phyloP scores from a whole-genome alignment of 1,140 invertebrate genomes.

The Diorhabda carinulata region DNA sequence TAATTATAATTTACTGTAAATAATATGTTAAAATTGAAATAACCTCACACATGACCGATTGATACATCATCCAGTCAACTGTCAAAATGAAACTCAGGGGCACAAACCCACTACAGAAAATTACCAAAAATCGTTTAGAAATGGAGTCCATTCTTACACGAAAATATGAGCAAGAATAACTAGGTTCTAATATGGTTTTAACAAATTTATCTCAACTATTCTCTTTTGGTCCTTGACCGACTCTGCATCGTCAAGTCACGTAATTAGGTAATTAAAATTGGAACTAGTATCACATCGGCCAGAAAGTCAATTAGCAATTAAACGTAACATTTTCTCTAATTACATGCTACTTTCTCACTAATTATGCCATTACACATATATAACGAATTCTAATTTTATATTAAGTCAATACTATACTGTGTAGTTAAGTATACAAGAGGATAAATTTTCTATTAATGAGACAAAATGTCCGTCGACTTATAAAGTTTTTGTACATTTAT shows the following conservation, averaged over 20 bases:
- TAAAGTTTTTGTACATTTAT: too few species aligned
- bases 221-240: conserved; percentile 11
- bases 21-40: too few species aligned
- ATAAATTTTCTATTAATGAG: background rate
- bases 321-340: conserved; percentile 62
- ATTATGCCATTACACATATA: conserved; percentile 47
- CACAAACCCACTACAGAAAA: too few species aligned
- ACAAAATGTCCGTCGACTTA: too few species aligned
- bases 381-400: conserved; percentile 23
- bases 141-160: too few species aligned
- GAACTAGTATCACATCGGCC: conserved; percentile 55
- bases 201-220: background rate
- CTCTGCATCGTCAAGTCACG: conserved; percentile 47
- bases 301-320: conserved; percentile 64
- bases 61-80: too few species aligned
- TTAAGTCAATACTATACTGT: conserved; percentile 15
- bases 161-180: background rate
- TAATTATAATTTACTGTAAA: too few species aligned
- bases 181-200: background rate
- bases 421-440: conserved; percentile 7
- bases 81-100: too few species aligned
- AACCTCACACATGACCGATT: too few species aligned
- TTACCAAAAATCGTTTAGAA: too few species aligned
- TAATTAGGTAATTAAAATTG: conserved; percentile 64
- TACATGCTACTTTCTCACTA: conserved; percentile 57